phyloP scores from a whole-genome alignment of 2,113 vertebrate species.

The Butorides virescens region DNA sequence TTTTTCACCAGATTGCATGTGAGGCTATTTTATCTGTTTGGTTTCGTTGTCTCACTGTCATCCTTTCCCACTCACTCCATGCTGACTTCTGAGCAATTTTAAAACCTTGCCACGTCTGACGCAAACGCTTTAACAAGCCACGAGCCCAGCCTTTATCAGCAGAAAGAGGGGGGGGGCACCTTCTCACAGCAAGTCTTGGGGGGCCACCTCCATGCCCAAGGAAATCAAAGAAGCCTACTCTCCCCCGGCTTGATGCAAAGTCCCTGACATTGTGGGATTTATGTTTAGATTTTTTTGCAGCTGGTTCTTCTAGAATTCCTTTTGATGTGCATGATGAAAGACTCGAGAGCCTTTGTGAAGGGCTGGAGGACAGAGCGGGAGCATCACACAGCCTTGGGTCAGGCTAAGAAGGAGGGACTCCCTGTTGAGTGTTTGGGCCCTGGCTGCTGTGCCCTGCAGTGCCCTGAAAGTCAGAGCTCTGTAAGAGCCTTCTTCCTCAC shows the following conservation, averaged over 20 bases:
- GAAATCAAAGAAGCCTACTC: not conserved
- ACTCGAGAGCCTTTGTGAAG: accelerated
- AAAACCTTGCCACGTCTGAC: not conserved
- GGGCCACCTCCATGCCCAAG: not conserved
- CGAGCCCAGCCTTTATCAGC: not conserved
- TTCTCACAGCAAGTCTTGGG: not conserved
- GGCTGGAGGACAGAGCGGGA: not conserved
- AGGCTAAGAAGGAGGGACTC: not conserved
- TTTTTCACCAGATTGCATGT: not conserved
- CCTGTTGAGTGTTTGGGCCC: not conserved
- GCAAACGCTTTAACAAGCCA: not conserved
- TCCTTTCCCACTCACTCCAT: not conserved
- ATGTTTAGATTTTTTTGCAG: conserved; percentile 8
- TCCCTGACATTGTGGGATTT: not conserved
- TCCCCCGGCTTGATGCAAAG: not conserved
- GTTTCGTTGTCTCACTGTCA: not conserved
- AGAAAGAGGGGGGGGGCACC: not conserved
- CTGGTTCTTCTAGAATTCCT: conserved; percentile 5
- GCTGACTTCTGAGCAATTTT: not conserved
- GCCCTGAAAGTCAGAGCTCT: not conserved
- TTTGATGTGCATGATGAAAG: conserved; percentile 33
- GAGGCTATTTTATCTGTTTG: not conserved
- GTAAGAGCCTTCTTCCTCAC: not conserved
- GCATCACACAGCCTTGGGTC: not conserved
- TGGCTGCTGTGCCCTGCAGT: not conserved